Base-by-base conservation (phyloP, 2,113 vertebrate species). In the Pelusios castaneus region DNA sequence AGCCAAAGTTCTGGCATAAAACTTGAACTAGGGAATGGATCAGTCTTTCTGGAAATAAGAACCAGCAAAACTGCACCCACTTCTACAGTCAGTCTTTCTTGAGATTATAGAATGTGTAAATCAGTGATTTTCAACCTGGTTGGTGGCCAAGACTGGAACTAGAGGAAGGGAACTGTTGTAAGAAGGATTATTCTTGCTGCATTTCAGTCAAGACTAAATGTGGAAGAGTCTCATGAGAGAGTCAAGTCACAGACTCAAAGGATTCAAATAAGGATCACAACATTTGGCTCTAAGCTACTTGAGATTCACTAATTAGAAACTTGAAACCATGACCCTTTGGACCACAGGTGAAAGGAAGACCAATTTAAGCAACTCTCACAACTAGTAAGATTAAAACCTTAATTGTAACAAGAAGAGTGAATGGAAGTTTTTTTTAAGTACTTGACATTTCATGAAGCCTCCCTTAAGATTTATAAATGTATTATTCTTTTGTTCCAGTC, bases 391-490 rank as follows among this genome's bases (percentile, higher is more conserved):
- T 34, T 80, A 29, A 52, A 55, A 95, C 43, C 41, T 92, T 47
- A 91, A 29, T 31, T 95, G n/a, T 84, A 54, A 89, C 84, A 95
- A 84, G 19, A 67, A 85, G 78, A 94, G 17, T 38, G 43, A 81
- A 43, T 29, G 80, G n/a, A 55, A 31, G 10, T 88, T 91, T 77
- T 43, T 94, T 21, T 82, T 85, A 77, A 91, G 82, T 83, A 85
- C 80, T 81, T 84, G 38, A 87, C 43, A 92, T 91, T 38, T 60
- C 63, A 45, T 49, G 52, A 52, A 52, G 89, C 52, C 70, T 95
- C 80, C 82, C 80, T 89, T 81, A 96, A 94, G 92, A 76, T 92
- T 94, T 94, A 55, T 91, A 93, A 94, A 92, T 81, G 47, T 87
- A 47, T 24, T 87, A 54, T 76, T 95, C 58, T 80, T 88, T 86